Conservation (phyloP, 2,113 vertebrate species). For the Clupea harengus region DNA sequence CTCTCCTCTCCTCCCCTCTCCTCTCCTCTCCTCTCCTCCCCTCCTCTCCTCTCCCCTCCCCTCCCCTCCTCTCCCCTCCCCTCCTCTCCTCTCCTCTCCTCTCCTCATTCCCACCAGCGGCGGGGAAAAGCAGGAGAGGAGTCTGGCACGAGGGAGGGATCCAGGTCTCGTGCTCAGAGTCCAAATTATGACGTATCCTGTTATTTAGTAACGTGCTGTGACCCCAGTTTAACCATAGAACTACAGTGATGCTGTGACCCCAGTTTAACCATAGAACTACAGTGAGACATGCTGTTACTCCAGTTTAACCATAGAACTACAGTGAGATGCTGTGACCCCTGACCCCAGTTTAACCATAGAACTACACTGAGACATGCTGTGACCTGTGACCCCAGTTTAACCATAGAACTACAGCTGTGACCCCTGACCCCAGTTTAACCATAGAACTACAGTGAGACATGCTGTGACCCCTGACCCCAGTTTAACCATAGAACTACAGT, state of each 20-base stretch:
- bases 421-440: neutral
- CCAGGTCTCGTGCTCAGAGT: neutral
- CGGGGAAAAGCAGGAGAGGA: constrained; percentile 14
- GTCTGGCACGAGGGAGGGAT: constrained; percentile 31
- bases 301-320: too few relatives aligned
- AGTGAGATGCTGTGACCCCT: neutral
- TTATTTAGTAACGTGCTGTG: neutral
- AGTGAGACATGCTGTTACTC: too few relatives aligned
- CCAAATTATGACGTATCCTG: neutral
- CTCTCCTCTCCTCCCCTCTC: too few relatives aligned
- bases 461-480: too few relatives aligned
- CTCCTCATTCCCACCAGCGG: neutral
- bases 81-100: neutral
- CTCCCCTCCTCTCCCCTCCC: constrained; percentile 36
- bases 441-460: too few relatives aligned
- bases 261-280: too few relatives aligned
- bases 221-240: neutral
- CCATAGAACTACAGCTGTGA: too few relatives aligned
- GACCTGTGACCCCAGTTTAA: neutral
- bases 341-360: neutral
- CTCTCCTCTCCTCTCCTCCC: too few relatives aligned
- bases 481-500: too few relatives aligned
- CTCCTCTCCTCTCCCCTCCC: too few relatives aligned
- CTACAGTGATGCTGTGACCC: too few relatives aligned
- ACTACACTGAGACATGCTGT: too few relatives aligned